Evolutionary conservation across 2,113 vertebrate genomes (phyloP), one percentile per base, ranked within the genome.

Genomic region (Oncorhynchus clarkii): DNA sequence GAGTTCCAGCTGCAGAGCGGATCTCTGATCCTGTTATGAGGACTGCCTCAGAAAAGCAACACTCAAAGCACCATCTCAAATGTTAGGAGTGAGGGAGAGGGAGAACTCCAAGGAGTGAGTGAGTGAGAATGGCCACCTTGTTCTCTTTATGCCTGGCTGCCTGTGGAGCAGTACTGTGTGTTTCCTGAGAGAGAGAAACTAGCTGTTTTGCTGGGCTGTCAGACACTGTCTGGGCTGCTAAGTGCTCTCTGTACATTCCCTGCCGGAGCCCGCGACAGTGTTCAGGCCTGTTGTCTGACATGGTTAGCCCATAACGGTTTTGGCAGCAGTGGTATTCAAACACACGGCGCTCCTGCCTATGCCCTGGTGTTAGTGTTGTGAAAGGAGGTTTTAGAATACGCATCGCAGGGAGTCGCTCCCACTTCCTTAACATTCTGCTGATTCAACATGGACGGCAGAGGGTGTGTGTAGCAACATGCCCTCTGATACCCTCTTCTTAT

Each of bases 341-440:
- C 71, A 11, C 75, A 22, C 59, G 0, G 20, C 9, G 0, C 59
- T 62, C 59, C 59, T 74, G 73, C 79, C 59, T 45, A 77, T 80
- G 31, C 70, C 68, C 62, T 68, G 78, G 81, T 79, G 64, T 88
- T 82, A 24, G 77, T 57, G 76, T 88, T 82, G 65, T 84, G 82
- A 81, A 89, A 86, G 83, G 79, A 64, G 59, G 31, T 80, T 80
- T 82, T 81, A 78, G 79, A 72, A 79, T 88, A 77, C 80, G 85
- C 78, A 66, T 74, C 3, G n/a, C 78, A 82, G 77, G 66, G 69
- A 80, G 79, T n/a, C 13, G 67, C 73, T 84, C 86, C 80, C 75
- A 78, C 88, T 93, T 92, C 90, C 88, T 92, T 82, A 78, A 76
- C 72, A 76, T 81, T 79, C 59, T 80, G 67, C 60, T 86, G 73